phyloP scores from a whole-genome alignment of 2,797 vertebrate genomes.

The Pseudochaenichthys georgianus region DNA sequence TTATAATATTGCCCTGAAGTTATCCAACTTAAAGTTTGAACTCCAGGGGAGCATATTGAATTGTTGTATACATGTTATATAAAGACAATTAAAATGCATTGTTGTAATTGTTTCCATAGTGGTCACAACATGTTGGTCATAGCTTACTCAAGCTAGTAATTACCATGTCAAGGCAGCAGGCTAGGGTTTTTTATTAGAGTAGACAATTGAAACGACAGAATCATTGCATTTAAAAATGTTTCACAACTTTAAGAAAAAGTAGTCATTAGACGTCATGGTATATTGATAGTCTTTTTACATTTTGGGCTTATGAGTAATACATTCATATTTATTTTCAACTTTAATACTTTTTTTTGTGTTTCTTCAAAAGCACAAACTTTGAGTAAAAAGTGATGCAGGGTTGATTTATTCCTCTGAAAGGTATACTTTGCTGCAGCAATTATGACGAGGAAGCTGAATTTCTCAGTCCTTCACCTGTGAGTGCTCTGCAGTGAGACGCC shows the following conservation, averaged over 20 bases:
- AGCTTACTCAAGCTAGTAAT: slow-evolving; percentile 42
- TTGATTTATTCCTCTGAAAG: neutral
- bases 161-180: slow-evolving; percentile 11
- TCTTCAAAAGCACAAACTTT: neutral
- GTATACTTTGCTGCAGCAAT: neutral
- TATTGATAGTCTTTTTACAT: neutral
- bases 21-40: slow-evolving; percentile 5
- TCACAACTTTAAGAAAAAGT: neutral
- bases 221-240: neutral
- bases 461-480: neutral
- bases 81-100: slow-evolving; percentile 26
- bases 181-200: neutral
- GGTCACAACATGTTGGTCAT: slow-evolving; percentile 35
- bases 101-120: slow-evolving; percentile 36
- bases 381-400: neutral
- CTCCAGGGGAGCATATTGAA: neutral
- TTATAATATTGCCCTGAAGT: neutral
- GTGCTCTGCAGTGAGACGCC: no score
- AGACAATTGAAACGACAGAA: slow-evolving; percentile 4
- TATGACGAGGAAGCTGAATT: neutral
- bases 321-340: neutral
- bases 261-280: neutral
- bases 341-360: neutral
- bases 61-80: neutral
- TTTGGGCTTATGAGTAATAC: neutral